Conservation (phyloP, 1,140 invertebrate species). For the Drosophila malerkotliana region DNA sequence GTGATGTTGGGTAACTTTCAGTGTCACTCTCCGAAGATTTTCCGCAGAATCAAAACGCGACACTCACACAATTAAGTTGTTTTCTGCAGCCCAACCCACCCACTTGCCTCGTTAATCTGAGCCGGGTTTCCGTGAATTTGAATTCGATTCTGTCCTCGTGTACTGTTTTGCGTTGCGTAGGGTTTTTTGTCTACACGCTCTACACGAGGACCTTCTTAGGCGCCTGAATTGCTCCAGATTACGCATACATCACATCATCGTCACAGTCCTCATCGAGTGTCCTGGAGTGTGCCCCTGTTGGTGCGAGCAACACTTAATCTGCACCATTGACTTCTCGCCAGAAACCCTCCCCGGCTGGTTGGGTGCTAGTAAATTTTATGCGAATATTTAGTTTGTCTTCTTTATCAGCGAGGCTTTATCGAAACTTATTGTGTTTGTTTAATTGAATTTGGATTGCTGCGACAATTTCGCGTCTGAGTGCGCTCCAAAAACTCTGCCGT, state of each 20-base stretch:
- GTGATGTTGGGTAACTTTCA: conserved; percentile 17
- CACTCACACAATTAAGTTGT: conserved; percentile 77
- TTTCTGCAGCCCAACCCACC: neutral
- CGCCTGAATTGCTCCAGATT: conserved; percentile 83
- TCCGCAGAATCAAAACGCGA: conserved; percentile 70
- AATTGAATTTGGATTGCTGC: conserved; percentile 83
- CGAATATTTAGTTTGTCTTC: conserved; percentile 79
- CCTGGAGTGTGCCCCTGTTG: conserved; percentile 21
- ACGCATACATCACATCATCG: conserved; percentile 63
- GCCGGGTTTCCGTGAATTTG: conserved; percentile 57
- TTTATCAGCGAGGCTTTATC: conserved; percentile 82
- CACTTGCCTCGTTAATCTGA: conserved; percentile 18
- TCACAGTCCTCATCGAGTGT: conserved; percentile 1
- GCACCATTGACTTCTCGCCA: conserved; percentile 81
- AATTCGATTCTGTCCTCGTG: conserved; percentile 59
- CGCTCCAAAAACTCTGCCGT: conserved; percentile 48
- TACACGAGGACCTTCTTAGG: conserved; percentile 70
- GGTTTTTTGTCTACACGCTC: conserved; percentile 61
- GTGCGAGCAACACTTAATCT: conserved; percentile 76
- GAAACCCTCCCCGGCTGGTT: conserved; percentile 8
- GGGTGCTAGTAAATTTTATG: conserved; percentile 75
- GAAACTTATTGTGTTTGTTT: conserved; percentile 84
- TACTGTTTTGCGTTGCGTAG: conserved; percentile 39
- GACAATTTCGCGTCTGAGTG: conserved; percentile 79
- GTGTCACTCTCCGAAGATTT: conserved; percentile 34